Evolutionary conservation across 2,797 vertebrate species (phyloP), one percentile per base, ranked within the genome.

Genomic region (Champsocephalus gunnari): DNA sequence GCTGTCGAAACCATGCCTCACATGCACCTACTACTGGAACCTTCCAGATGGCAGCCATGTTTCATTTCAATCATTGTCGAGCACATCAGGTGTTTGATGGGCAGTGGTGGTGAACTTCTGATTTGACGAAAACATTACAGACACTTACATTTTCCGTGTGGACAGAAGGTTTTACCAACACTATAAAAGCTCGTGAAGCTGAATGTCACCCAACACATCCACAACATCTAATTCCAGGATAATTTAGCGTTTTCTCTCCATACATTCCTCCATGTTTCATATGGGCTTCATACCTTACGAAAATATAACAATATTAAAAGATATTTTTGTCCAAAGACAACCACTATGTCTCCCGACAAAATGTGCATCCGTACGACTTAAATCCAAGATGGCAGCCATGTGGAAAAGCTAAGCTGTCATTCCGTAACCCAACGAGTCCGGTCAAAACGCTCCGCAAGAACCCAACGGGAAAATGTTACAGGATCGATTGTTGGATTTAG

Each of bases 1-100:
- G 77, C 70, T n/a, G 2, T 48, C 56, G 70, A 71, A 68, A 86
- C 82, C 90, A 92, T 91, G 91, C 89, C 91, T 92, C 68, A 65
- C 93, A 92, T 94, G 91, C 92, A 91, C 68, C 51, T 1, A 3
- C 51, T 1, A 3, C n/a, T 11, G 21, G 21, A 55, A 71, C 17
- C 61, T 21, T 77, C 50, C 48, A 68, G 57, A 64, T 44, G 79
- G 71, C 73, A n/a, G 38, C 71, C 77, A 75, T 67, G 38, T 84
- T 85, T 78, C 7, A 73, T 75, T 77, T 59, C 73, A 6, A n/a
- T 51, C 64, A 79, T 38, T 38, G 5, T 3, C 79, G 13, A 43
- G 3, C 21, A 51, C 32, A 12, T 3, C n/a, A n/a, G 11, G 19
- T 47, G 5, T 34, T 44, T 19, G 21, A 59, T 5, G 34, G 9